Evolutionary conservation across 2,113 vertebrate species (phyloP), one percentile per base, ranked within the genome.

Genomic region (Ammospiza nelsoni): DNA sequence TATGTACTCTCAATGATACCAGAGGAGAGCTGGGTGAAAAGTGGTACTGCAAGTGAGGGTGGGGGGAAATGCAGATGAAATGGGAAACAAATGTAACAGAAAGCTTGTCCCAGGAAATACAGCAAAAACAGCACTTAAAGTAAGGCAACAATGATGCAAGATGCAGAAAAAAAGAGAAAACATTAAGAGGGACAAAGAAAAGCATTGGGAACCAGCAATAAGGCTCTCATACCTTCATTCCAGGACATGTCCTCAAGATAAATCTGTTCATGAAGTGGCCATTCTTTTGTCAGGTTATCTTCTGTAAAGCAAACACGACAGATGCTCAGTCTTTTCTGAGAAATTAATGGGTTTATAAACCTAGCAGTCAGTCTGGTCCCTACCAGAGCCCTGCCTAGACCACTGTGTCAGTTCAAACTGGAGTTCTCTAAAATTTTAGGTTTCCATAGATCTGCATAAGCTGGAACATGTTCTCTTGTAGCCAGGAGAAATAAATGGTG

Each of bases 161-260:
- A 77, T 57, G 31, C 35, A 85, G 37, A 55, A 73, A 54, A 39
- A 79, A 68, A 68, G 5, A 58, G 19, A 63, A 58, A n/a, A 27
- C 22, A 6, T 61, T 79, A 59, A 6, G 18, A 86, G 21, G 44
- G 33, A 62, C 23, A 67, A 2, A 24, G 77, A 48, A 72, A 87
- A n/a, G 59, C 48, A 59, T 27, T 25, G 33, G 35, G 54, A 93
- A 63, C 35, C 46, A 69, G 48, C 8, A 54, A 55, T 22, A 57
- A 89, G 43, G 63, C 63, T 63, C 39, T 94, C 95, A 15, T 97
- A 98, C 98, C 98, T 97, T 97, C 90, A 58, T 98, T 97, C 98
- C 98, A 98, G 90, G 94, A 93, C 98, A 98, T 98, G 28, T 98
- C 98, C 95, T 98, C 97, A 72, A 98, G 96, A 92, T 52, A 74